Base-by-base conservation (phyloP, 2,113 vertebrate genomes). In the Pterocles burchelli region DNA sequence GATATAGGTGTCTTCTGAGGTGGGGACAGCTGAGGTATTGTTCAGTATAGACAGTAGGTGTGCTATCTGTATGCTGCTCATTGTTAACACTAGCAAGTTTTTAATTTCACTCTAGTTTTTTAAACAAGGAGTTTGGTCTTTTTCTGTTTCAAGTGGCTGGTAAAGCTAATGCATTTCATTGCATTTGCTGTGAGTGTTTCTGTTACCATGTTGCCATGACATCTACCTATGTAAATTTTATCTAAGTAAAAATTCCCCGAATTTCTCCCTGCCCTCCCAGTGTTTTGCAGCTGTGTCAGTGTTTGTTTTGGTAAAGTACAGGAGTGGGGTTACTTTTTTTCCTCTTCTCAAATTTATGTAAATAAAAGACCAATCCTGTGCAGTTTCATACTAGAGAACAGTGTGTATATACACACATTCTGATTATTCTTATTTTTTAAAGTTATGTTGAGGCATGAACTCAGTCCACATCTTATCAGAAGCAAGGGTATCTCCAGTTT, bases 401-500 rank as follows among this genome's bases (percentile, higher is more conserved):
- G 4, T 61, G 45, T 12, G 8, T 54, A 17, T 78, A 19, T 81
- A 21, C 67, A 16, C 28, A 21, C 18, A 58, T 51, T 67, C n/a
- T 52, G 11, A 51, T 82, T 65, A 46, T 45, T 82, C 86, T 34
- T 41, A 51, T 77, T 96, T 96, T 96, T 46, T 84, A 73, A 85
- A 88, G 90, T 95, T 93, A 80, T 95, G 46, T 66, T 46, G 29
- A 95, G 74, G 24, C 68, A 90, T 87, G 52, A 80, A 66, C 67
- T 96, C 55, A 79, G 89, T 93, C 91, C 83, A 81, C 48, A 85
- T 51, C 52, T 95, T 94, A 96, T 82, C 75, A 94, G 94, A 88
- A 92, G 83, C 81, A 79, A 46, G 83, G 67, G 82, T 88, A 96
- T 94, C 85, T 96, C 81, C 85, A 90, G 81, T 95, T 97, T 96